These are phyloP conservation scores for Harpalus rubripes DNA, from an alignment of 2,888 invertebrate genomes.

Conservation along the genomic window DNA sequence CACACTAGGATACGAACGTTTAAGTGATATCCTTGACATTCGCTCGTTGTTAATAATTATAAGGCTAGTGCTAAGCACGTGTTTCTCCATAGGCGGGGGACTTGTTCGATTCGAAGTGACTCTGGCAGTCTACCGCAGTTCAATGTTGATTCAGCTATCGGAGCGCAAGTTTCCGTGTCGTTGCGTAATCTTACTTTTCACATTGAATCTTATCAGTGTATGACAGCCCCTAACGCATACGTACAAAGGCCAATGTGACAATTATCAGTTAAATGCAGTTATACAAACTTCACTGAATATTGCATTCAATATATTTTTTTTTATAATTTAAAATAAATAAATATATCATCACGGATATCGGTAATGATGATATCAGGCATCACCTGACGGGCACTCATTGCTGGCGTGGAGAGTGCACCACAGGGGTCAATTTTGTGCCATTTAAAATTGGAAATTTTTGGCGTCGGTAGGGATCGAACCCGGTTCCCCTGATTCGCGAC, in stretches of 20 bases:
- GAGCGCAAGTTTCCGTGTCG: constrained; percentile 40
- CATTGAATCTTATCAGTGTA: constrained; percentile 25
- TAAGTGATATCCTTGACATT: constrained; percentile 65
- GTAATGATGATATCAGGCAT: too few species aligned
- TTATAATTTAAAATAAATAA: too few species aligned
- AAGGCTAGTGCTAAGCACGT: constrained; percentile 59
- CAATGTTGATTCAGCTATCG: constrained; percentile 8
- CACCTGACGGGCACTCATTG: too few species aligned
- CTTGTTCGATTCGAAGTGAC: background rate
- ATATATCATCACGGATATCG: too few species aligned
- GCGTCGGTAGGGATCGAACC: too few species aligned
- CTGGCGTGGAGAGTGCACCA: too few species aligned
- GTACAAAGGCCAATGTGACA: background rate
- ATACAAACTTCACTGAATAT: too few species aligned
- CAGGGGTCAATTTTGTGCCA: too few species aligned
- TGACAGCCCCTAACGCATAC: background rate
- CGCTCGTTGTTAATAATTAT: constrained; percentile 64
- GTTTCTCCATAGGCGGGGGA: constrained; percentile 56
- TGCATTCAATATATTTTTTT: too few species aligned
- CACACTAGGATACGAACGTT: constrained; percentile 53
- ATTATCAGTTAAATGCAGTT: background rate
- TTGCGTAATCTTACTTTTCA: constrained; percentile 55
- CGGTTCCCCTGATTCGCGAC: too few species aligned
- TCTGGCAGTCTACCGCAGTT: background rate
- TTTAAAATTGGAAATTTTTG: too few species aligned